Percentiles rank a stretch among this genome's conserved stretches.
Conservation (phyloP, 1,140 invertebrate genomes). For the Zaprionus vittiger region DNA sequence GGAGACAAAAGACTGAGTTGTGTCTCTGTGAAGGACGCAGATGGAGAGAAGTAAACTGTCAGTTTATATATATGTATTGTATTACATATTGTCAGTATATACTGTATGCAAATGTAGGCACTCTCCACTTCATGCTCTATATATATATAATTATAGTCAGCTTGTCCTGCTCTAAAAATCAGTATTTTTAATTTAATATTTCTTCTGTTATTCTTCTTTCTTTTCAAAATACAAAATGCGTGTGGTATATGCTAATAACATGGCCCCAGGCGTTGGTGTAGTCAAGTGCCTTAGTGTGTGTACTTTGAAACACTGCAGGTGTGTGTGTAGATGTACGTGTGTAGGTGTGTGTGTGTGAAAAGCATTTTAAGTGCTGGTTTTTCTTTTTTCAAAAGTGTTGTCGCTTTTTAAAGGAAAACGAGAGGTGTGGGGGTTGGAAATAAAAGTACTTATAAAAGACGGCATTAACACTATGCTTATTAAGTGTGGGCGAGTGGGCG, state of each 20-base stretch:
- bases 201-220: not conserved
- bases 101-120: constrained; percentile 22
- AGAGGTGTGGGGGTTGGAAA: constrained; percentile 21
- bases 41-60: not conserved
- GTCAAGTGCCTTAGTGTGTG: constrained; percentile 36
- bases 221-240: constrained; percentile 49
- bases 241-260: constrained; percentile 45
- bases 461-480: constrained; percentile 55
- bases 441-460: constrained; percentile 64
- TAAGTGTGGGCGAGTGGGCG: constrained; percentile 35
- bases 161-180: constrained; percentile 72
- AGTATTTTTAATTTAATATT: constrained; percentile 56
- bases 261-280: constrained; percentile 4
- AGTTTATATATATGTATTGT: not conserved
- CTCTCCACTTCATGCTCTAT: not conserved
- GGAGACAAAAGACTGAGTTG: not conserved
- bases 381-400: constrained; percentile 36
- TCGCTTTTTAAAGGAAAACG: constrained; percentile 40
- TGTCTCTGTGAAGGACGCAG: too few relatives aligned
- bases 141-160: constrained; percentile 52
- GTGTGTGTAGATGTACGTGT: constrained; percentile 62
- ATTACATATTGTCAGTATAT: not conserved
- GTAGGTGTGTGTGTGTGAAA: constrained; percentile 42
- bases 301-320: constrained; percentile 58
- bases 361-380: constrained; percentile 65